Conservation (phyloP, 2,797 vertebrate genomes). For the Scolopax bukidnonensis region DNA sequence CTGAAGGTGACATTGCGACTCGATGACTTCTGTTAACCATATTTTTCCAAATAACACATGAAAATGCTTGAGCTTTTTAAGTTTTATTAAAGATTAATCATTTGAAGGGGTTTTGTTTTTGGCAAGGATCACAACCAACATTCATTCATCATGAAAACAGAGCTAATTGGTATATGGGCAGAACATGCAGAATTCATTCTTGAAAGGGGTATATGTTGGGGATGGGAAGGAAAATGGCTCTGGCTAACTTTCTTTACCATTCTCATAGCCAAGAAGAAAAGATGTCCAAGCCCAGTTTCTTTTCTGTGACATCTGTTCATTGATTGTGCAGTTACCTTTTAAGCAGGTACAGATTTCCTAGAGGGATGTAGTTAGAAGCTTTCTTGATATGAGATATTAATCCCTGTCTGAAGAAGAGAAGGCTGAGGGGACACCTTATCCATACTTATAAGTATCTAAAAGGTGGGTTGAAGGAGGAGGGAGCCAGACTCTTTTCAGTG, state of each 20-base stretch:
- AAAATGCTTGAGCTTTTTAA: background rate
- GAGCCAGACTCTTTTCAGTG: no score
- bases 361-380: background rate
- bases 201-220: background rate
- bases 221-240: background rate
- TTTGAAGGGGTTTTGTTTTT: background rate
- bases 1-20: background rate
- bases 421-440: no score
- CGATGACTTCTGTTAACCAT: background rate
- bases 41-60: background rate
- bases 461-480: no score
- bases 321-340: background rate
- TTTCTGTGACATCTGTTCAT: background rate
- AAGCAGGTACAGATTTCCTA: background rate
- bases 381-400: background rate
- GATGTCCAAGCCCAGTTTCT: background rate
- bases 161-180: background rate
- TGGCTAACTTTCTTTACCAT: background rate
- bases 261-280: background rate
- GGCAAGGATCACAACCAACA: background rate
- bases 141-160: background rate
- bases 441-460: no score
- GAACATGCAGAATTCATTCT: background rate
- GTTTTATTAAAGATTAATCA: conserved; percentile 23
- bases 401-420: background rate